Evolutionary conservation across 2,113 vertebrate species (phyloP), one percentile per base, ranked within the genome.

Genomic region (Osmerus mordax): DNA sequence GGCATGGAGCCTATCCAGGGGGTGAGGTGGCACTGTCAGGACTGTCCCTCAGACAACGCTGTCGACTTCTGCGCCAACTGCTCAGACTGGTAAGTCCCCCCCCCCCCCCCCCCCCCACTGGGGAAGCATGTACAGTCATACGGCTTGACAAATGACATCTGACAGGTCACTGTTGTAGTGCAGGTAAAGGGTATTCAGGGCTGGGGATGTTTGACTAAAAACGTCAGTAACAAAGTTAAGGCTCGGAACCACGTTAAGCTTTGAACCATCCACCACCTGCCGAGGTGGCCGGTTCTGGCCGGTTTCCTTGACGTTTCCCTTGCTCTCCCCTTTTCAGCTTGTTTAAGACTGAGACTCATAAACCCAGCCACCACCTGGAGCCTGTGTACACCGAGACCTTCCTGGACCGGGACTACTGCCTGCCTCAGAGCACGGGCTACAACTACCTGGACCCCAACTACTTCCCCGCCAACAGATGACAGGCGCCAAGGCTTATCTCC

Each of bases 381-480:
- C 95, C 97, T 59, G 90, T 99, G 80, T 95, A 95, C 89, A 82
- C 92, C 65, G 94, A 98, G 81, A 94, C 94, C 72, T 97, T 98
- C 86, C 94, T 99, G 93, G 97, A 99, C 94, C 93, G 96, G 91
- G 97, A 99, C 94, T 99, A 99, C 95, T 97, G 96, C 88, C 92
- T 99, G 94, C 94, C 96, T 3, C 96, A 95, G 88, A 93, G 90
- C 91, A 87, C 94, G 72, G 95, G 95, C 90, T 98, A 99, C 93
- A 99, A 97, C 94, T 99, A 99, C 89, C 93, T 99, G 93, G 97
- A 99, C 92, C 97, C 97, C 78, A 99, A 99, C 94, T 99, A 99
- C 94, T 99, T 96, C 91, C 96, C 97, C 78, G 97, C 97, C 81
- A 99, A 99, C 91, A 99, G 97, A 99, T 99, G 96, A 99, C 96